Percentiles rank a stretch among this genome's conserved stretches.
These are phyloP conservation scores for Xiphorhynchus erythropygius DNA, from an alignment of 2,797 vertebrate species.

Conservation along the genomic window DNA sequence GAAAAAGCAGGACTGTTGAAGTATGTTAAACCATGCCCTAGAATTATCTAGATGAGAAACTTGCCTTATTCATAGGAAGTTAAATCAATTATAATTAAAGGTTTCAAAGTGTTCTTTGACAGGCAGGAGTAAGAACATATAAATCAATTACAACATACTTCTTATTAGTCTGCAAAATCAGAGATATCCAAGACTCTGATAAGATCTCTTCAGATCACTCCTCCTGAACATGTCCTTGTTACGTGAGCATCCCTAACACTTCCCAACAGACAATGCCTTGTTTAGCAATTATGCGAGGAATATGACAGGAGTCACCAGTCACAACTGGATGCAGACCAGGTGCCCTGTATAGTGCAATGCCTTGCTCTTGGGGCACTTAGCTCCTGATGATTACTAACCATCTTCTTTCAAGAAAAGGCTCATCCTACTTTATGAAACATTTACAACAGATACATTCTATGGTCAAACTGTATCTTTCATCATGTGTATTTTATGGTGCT, in stretches of 20 bases:
- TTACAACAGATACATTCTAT: neutral
- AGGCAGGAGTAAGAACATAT: neutral
- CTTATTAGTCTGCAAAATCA: neutral
- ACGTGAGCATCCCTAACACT: neutral
- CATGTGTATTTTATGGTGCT: neutral
- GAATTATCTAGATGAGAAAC: neutral
- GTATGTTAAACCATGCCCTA: neutral
- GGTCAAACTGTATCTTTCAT: neutral
- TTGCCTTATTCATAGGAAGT: neutral
- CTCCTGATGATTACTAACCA: neutral
- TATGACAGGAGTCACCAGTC: neutral
- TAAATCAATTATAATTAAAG: neutral
- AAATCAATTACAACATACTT: neutral
- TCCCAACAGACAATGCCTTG: rapidly evolving
- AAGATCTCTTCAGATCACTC: neutral
- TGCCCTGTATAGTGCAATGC: rapidly evolving
- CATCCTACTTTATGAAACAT: neutral
- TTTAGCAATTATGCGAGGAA: neutral
- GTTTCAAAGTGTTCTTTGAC: neutral
- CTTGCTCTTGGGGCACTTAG: neutral
- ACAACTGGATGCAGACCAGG: neutral
- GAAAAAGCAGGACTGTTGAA: neutral
- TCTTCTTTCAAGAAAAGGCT: neutral
- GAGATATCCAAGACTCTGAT: neutral
- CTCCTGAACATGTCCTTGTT: neutral